Evolutionary conservation across 2,113 vertebrate genomes (phyloP), one percentile per base, ranked within the genome.

Genomic region (Notothenia coriiceps): DNA sequence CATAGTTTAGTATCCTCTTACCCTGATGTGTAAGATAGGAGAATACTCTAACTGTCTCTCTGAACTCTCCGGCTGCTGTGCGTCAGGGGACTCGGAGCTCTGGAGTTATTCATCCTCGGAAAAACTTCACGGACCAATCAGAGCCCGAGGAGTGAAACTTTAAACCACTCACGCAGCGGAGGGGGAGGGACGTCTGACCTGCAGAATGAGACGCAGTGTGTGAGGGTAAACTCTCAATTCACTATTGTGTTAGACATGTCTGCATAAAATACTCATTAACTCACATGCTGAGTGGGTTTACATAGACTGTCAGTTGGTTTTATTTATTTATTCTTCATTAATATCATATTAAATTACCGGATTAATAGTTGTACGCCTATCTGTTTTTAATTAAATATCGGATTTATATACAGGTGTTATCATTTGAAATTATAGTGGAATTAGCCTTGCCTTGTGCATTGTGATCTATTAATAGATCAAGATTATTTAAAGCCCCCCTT

Each of bases 101-200:
- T 47, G 0, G 74, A 92, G 44, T 92, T 94, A 91, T 91, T 43
- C 52, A n/a, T 63, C 75, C 56, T 66, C 68, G 22, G 86, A 79
- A 49, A 80, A 93, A 91, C 87, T 92, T 89, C 33, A 35, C 17
- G 11, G 59, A 72, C 94, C 95, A 95, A 95, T 94, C 89, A 91
- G 82, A 89, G 77, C 0, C n/a, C 70, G 70, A 62, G 74, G 9
- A 44, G 56, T 33, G 89, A 91, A 94, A 95, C 94, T 95, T 95
- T 95, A 93, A 94, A 92, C 94, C 92, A 91, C 88, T 93, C 92
- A 85, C 85, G 66, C 69, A 1, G 79, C 5, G 55, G 87, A 77
- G 82, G 89, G 79, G 84, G 86, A 70, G 76, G 77, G 69, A 33
- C 11, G 76, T 54, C 63, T 81, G 85, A 50, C 57, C 70, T 63